phyloP scores from a whole-genome alignment of 2,888 invertebrate species.

The Acrocyrtus sp. region DNA sequence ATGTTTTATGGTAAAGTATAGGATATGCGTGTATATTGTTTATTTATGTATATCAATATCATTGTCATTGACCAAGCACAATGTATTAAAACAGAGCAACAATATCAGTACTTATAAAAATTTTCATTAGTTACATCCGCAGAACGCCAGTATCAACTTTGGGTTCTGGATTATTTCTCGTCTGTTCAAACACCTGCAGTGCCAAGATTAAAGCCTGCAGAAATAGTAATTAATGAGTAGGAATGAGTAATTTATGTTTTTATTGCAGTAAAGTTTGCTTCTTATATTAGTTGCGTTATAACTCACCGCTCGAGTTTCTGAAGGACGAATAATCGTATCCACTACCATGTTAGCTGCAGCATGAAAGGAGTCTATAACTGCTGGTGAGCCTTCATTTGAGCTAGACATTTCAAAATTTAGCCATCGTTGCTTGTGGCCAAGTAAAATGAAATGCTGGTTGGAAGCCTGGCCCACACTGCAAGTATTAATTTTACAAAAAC shows the following conservation, averaged over 20 bases:
- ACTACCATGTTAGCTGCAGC: constrained; percentile 54
- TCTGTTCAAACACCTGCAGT: constrained; percentile 47
- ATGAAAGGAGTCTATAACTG: constrained; percentile 52
- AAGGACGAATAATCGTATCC: constrained; percentile 57
- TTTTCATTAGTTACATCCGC: constrained; percentile 17
- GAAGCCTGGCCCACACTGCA: constrained; percentile 59
- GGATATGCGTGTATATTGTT: too few relatives aligned
- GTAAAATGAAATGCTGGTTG: constrained; percentile 56
- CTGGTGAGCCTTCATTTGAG: not conserved
- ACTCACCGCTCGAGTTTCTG: constrained; percentile 54
- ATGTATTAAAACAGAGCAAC: too few relatives aligned
- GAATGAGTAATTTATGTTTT: not conserved
- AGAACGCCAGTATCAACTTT: constrained; percentile 8
- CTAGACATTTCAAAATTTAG: constrained; percentile 43
- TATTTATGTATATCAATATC: too few relatives aligned
- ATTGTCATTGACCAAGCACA: too few relatives aligned
- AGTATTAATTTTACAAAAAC: too few relatives aligned
- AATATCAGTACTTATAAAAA: too few relatives aligned
- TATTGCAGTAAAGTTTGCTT: too few relatives aligned
- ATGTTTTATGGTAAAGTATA: too few relatives aligned
- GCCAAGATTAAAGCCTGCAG: constrained; percentile 36
- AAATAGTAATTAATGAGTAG: not conserved
- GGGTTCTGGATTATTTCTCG: constrained; percentile 28
- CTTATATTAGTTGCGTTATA: too few relatives aligned
- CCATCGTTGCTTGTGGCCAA: constrained; percentile 58